Evolutionary conservation across 2,797 vertebrate species (phyloP).

Genomic region (Xyrichtys novacula): DNA sequence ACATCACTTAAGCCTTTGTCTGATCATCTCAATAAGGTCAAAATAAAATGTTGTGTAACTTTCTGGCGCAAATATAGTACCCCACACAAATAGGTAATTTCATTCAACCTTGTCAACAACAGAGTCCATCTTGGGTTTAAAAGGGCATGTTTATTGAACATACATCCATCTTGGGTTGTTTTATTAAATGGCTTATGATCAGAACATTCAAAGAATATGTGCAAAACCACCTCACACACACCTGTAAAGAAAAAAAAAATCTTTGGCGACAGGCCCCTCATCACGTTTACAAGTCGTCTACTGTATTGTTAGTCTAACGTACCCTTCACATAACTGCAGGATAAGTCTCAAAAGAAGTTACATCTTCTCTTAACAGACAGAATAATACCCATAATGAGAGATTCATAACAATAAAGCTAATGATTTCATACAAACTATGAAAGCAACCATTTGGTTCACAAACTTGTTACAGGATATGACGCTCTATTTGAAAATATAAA

Average conservation of each 20-base stretch:
- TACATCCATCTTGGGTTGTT: slow-evolving; percentile 66
- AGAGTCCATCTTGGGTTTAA: slow-evolving; percentile 41
- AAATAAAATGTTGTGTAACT: no score
- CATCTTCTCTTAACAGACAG: slow-evolving; percentile 50
- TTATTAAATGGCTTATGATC: slow-evolving; percentile 76
- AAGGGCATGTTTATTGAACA: slow-evolving; percentile 78
- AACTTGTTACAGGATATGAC: slow-evolving; percentile 59
- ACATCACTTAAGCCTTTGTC: no score
- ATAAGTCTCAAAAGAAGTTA: slow-evolving; percentile 43
- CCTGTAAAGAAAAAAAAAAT: slow-evolving; percentile 53
- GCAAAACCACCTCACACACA: slow-evolving; percentile 62
- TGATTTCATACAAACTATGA: slow-evolving; percentile 61
- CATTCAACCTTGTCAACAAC: neutral
- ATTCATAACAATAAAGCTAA: slow-evolving; percentile 59
- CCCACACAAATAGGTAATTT: no score
- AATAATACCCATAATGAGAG: slow-evolving; percentile 48
- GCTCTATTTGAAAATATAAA: slow-evolving; percentile 66
- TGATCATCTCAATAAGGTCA: no score
- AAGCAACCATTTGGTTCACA: slow-evolving; percentile 71
- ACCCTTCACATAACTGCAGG: slow-evolving; percentile 58
- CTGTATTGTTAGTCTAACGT: slow-evolving; percentile 56
- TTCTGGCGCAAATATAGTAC: no score
- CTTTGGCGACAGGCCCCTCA: slow-evolving; percentile 75
- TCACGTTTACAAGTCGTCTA: slow-evolving; percentile 47
- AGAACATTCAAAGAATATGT: slow-evolving; percentile 73